These are phyloP conservation scores for Parambassis ranga DNA, from an alignment of 2,797 vertebrate species.

Conservation along the genomic window DNA sequence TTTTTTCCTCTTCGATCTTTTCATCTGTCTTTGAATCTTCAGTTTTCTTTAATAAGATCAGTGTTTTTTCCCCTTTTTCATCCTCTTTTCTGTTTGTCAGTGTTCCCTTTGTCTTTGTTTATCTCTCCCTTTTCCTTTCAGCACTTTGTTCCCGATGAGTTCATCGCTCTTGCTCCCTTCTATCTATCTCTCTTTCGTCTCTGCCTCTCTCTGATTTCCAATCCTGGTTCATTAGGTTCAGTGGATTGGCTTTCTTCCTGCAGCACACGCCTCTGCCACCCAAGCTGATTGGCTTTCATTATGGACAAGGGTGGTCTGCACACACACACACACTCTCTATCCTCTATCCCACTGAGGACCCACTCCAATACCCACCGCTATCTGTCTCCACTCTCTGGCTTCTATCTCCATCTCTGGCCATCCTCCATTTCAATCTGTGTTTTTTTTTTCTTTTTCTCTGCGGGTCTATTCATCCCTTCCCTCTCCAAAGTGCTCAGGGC, in stretches of 20 bases:
- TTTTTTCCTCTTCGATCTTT: neutral
- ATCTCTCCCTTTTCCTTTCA: constrained; percentile 15
- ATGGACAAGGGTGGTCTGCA: constrained; percentile 55
- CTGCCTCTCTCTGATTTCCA: constrained; percentile 70
- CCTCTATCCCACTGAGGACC: constrained; percentile 44
- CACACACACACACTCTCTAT: constrained; percentile 6
- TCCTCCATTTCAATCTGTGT: constrained; percentile 56
- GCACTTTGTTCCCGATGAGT: constrained; percentile 18
- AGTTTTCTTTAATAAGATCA: neutral
- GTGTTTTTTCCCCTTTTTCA: neutral
- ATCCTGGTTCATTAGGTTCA: constrained; percentile 79
- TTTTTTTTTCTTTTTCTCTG: constrained; percentile 17
- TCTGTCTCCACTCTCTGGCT: constrained; percentile 34
- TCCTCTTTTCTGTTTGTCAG: neutral
- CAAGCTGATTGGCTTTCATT: constrained; percentile 80
- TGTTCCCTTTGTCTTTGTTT: constrained; percentile 16
- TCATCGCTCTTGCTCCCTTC: constrained; percentile 27
- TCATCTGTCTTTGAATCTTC: neutral
- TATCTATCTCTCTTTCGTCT: constrained; percentile 11
- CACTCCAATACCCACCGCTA: constrained; percentile 50
- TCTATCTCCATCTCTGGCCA: constrained; percentile 50
- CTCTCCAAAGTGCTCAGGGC: constrained; percentile 32
- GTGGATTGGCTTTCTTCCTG: constrained; percentile 76
- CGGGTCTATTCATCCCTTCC: constrained; percentile 41
- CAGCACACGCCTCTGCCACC: constrained; percentile 61